Evolutionary conservation across 2,888 invertebrate genomes (phyloP).

Genomic region (Ceramica pisi): DNA sequence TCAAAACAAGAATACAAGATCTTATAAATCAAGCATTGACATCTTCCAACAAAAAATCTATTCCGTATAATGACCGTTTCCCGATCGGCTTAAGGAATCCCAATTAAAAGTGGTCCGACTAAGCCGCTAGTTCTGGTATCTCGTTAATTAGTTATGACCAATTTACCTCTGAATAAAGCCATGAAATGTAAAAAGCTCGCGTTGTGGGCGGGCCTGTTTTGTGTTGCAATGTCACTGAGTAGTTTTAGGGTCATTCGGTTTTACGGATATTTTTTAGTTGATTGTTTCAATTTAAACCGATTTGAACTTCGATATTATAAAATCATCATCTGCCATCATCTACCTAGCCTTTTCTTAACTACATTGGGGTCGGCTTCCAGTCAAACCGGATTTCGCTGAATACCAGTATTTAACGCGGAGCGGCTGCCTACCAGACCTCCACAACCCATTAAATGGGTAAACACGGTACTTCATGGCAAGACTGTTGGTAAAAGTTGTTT

Average conservation of each 20-base stretch:
- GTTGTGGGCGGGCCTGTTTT: conserved; percentile 51
- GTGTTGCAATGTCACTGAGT: conserved; percentile 39
- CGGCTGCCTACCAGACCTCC: too few relatives aligned
- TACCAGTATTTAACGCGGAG: too few relatives aligned
- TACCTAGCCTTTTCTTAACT: too few relatives aligned
- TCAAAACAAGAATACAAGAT: not conserved
- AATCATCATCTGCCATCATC: too few relatives aligned
- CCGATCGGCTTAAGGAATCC: conserved; percentile 51
- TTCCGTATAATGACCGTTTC: conserved; percentile 25
- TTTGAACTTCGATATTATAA: not conserved
- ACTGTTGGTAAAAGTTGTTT: not conserved
- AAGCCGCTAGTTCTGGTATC: conserved; percentile 43
- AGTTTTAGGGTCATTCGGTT: conserved; percentile 39
- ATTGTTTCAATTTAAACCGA: not conserved
- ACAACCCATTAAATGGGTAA: too few relatives aligned
- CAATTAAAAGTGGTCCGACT: conserved; percentile 57
- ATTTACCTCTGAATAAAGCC: conserved; percentile 54
- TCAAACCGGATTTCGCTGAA: too few relatives aligned
- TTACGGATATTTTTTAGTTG: not conserved
- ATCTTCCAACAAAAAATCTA: conserved; percentile 18
- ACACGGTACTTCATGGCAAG: too few relatives aligned
- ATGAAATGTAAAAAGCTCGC: conserved; percentile 40
- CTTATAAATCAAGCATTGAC: conserved; percentile 23
- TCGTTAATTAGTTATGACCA: conserved; percentile 60
- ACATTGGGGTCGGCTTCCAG: too few relatives aligned